Evolutionary conservation across 1,140 invertebrate genomes (phyloP).

Genomic region (Drosophila lacertosa): DNA sequence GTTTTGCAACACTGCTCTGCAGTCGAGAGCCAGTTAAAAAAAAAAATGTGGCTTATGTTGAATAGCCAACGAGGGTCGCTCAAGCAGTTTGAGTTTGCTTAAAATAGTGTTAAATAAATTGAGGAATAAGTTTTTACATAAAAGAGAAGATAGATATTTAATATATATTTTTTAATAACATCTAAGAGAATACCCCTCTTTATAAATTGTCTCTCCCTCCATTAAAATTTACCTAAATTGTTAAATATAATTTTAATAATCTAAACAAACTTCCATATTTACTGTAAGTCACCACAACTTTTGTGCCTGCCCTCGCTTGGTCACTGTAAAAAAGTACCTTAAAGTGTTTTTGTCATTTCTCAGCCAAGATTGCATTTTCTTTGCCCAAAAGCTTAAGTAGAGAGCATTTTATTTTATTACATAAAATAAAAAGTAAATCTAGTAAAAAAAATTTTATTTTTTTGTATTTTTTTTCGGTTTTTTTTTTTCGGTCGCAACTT

Average conservation of each 20-base stretch:
- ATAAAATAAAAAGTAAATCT: not conserved
- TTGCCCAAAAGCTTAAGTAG: not conserved
- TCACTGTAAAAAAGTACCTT: not conserved
- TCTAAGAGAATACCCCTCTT: too few species aligned
- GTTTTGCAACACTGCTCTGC: conserved; percentile 34
- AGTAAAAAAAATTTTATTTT: not conserved
- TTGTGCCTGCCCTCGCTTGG: not conserved
- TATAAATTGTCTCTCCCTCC: too few species aligned
- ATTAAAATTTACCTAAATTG: too few species aligned
- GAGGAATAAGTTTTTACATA: too few species aligned
- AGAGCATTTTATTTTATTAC: conserved; percentile 6
- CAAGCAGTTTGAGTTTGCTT: not conserved
- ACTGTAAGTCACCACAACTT: not conserved
- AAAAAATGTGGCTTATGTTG: not conserved
- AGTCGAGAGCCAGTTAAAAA: not conserved
- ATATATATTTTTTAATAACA: too few species aligned
- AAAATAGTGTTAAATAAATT: not conserved
- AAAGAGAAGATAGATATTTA: too few species aligned
- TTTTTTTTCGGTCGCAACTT: too few species aligned
- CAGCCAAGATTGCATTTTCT: too few species aligned
- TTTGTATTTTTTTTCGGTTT: too few species aligned
- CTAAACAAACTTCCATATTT: too few species aligned
- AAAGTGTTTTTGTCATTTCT: conserved; percentile 20
- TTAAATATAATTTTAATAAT: too few species aligned
- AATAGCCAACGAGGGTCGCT: not conserved